Evolutionary conservation across 1,140 invertebrate species (phyloP).

Genomic region (Proales similis): DNA sequence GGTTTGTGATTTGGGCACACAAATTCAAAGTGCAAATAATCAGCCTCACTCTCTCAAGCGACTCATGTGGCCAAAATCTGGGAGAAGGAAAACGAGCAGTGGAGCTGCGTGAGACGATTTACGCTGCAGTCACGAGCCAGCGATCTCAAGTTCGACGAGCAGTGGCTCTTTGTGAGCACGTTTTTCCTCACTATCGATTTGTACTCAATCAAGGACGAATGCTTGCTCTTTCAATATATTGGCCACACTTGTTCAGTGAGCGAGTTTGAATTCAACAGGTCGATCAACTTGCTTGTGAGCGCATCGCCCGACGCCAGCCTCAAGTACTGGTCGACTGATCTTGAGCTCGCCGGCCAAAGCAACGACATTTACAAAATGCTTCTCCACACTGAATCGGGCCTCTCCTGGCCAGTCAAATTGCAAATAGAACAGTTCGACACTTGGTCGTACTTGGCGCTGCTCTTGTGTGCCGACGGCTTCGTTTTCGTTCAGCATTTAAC

Average conservation of each 20-base stretch:
- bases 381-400: neutral
- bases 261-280: conserved; percentile 10
- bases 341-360: neutral
- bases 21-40: neutral
- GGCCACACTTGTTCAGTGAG: conserved; percentile 29
- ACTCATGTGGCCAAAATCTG: conserved; percentile 31
- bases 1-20: conserved; percentile 11
- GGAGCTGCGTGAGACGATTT: neutral
- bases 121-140: conserved; percentile 16
- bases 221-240: conserved; percentile 15
- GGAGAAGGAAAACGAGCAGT: neutral
- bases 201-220: conserved; percentile 1
- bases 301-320: conserved; percentile 7
- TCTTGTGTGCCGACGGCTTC: neutral
- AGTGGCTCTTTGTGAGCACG: conserved; percentile 15
- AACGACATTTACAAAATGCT: neutral
- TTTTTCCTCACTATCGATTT: conserved; percentile 25
- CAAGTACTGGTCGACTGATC: conserved; percentile 12
- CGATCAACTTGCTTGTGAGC: conserved; percentile 7
- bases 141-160: conserved; percentile 12
- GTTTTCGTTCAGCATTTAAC: too few species aligned
- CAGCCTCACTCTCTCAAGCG: conserved; percentile 7
- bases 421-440: neutral
- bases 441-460: neutral
- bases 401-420: neutral